Conservation (phyloP, 2,113 vertebrate genomes). For the Galeopterus variegatus region DNA sequence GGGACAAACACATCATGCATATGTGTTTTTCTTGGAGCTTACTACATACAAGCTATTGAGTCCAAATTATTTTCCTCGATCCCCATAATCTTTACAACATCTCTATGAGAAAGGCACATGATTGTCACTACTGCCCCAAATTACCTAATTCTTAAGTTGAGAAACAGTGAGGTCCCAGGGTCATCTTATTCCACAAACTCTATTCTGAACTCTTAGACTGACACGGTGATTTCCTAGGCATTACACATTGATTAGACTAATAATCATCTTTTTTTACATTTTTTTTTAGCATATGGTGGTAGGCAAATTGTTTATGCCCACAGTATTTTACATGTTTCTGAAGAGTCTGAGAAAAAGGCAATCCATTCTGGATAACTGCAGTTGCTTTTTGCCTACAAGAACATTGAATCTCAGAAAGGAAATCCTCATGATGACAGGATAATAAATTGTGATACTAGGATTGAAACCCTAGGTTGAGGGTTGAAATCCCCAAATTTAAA, state of each 20-base stretch:
- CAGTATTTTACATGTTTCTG: background rate
- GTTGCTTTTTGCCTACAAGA: background rate
- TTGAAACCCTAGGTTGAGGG: background rate
- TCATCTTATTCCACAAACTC: background rate
- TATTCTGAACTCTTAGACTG: rapidly evolving
- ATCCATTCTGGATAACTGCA: background rate
- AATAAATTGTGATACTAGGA: background rate
- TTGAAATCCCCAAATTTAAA: background rate
- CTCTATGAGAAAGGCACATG: rapidly evolving
- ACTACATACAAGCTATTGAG: background rate
- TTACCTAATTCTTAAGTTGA: background rate
- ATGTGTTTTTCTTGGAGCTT: background rate
- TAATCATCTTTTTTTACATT: background rate
- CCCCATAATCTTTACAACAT: background rate
- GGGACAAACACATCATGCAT: background rate
- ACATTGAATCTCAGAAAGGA: background rate
- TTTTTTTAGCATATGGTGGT: background rate
- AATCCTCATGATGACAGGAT: too few relatives aligned
- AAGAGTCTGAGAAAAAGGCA: background rate
- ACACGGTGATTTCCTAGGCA: background rate
- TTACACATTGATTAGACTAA: background rate
- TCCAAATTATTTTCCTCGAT: background rate
- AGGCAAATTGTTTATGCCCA: background rate
- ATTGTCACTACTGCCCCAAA: background rate
- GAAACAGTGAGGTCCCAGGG: rapidly evolving